A percentile compares a stretch with the other conserved stretches of the same genome.
Evolutionary conservation across 2,888 invertebrate species (phyloP).

Genomic region (Synanthedon andrenaeformis): DNA sequence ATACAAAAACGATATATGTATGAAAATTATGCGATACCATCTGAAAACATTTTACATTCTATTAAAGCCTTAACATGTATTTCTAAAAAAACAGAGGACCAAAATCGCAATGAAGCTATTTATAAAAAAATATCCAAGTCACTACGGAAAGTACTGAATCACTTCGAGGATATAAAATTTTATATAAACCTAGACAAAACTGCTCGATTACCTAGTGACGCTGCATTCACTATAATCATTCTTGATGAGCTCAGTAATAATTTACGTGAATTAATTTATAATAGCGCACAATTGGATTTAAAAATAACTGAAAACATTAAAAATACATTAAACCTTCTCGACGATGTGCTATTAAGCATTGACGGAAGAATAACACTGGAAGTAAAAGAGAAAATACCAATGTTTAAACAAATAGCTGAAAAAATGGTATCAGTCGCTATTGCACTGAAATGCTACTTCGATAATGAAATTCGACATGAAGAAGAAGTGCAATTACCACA

Average conservation of each 20-base stretch:
- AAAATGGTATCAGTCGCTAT: slow-evolving; percentile 18
- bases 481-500: neutral
- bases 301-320: slow-evolving; percentile 5
- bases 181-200: slow-evolving; percentile 62
- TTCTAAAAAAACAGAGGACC: slow-evolving; percentile 12
- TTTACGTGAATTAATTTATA: slow-evolving; percentile 21
- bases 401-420: slow-evolving; percentile 37
- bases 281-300: slow-evolving; percentile 4
- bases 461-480: neutral
- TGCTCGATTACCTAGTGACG: slow-evolving; percentile 53
- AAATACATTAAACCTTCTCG: slow-evolving; percentile 17
- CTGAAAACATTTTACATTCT: slow-evolving; percentile 35
- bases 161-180: slow-evolving; percentile 62
- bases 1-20: slow-evolving; percentile 55
- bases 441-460: neutral
- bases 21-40: slow-evolving; percentile 55
- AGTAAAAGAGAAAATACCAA: slow-evolving; percentile 56
- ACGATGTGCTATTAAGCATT: slow-evolving; percentile 21
- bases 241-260: slow-evolving; percentile 36
- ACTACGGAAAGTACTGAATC: slow-evolving; percentile 45
- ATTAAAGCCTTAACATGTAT: slow-evolving; percentile 37
- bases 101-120: slow-evolving; percentile 12
- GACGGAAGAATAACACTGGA: slow-evolving; percentile 35
- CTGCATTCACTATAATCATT: slow-evolving; percentile 51
- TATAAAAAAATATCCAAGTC: slow-evolving; percentile 40